Evolutionary conservation across 2,113 vertebrate genomes (phyloP).

Genomic region (Elachura formosa): DNA sequence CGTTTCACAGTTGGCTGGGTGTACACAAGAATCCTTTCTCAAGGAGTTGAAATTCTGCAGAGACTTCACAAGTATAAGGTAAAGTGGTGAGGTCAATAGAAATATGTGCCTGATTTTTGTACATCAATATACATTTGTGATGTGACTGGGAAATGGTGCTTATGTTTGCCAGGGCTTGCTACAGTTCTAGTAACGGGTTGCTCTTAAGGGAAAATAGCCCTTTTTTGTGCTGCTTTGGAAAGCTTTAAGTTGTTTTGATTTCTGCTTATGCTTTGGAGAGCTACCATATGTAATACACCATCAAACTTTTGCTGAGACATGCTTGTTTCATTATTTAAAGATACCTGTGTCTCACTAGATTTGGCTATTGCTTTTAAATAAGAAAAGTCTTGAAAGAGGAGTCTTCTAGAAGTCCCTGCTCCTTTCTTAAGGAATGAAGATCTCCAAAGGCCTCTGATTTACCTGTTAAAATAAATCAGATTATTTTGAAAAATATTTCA

Average conservation of each 20-base stretch:
- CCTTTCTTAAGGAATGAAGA: not conserved
- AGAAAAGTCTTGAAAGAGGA: not conserved
- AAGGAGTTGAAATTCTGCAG: slow-evolving; percentile 89
- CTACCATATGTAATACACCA: not conserved
- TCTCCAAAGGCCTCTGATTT: not conserved
- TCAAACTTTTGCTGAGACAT: not conserved
- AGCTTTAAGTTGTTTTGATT: not conserved
- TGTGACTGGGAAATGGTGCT: not conserved
- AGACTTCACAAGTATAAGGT: slow-evolving; percentile 88
- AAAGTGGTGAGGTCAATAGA: not conserved
- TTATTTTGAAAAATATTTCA: not conserved
- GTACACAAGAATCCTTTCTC: slow-evolving; percentile 83
- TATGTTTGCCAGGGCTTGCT: not conserved
- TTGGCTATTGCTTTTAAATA: not conserved
- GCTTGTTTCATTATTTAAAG: not conserved
- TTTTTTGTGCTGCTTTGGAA: not conserved
- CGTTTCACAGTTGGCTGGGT: slow-evolving; percentile 90
- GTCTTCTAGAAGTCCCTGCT: not conserved
- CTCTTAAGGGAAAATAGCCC: not conserved
- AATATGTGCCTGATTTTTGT: not conserved
- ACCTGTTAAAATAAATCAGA: not conserved
- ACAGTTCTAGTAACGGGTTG: not conserved
- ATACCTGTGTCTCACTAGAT: not conserved
- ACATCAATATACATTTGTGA: not conserved
- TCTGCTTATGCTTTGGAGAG: not conserved